Base-by-base conservation (phyloP, 2,797 vertebrate genomes). In the Craterocephalus amniculus region DNA sequence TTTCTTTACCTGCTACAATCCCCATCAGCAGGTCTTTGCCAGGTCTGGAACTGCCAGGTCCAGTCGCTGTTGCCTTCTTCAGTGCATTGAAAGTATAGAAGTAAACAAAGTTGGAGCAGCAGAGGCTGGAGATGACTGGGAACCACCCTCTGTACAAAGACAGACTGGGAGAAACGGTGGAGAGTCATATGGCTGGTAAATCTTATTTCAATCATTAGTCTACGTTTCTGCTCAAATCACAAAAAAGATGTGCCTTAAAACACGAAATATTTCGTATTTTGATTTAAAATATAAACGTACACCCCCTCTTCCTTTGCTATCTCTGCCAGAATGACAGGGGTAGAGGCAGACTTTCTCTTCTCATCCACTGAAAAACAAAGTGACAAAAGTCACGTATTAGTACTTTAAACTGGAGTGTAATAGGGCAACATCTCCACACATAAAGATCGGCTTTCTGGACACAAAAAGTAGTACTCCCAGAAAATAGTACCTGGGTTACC, bases 101-200 rank as follows among this genome's bases (percentile, higher is more conserved):
- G 85, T 95, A 95, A 52, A 95, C 95, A 64, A 95, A 95, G 91
- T 95, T 95, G 72, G 95, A 95, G 88, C 95, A 95, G 88, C 93
- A 95, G 45, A 95, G 91, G 76, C 95, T 95, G 80, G 94, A 95
- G 81, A 95, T 95, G 49, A 95, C 94, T 6, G 95, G 94, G 74
- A 95, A 95, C 95, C 95, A 95, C 49, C 95, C 95, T 77, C 95
- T 92, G 87, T 95, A 95, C 57, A 95, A 86, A 77, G 95, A 91
- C 79, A 67, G 76, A 71, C 95, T 95, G 88, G 29, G 78, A 74
- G 34, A 71, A 36, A 70, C 1, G 63, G 45, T 18, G 32, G 35
- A 76, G 45, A 71, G 34, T 29, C 20, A 70, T 20, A 62, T 57
- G 4, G 51, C n/a, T 4, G 6, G 2, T 55, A 16, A 36, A 4